A percentile compares a stretch with the other conserved stretches of the same genome.
Evolutionary conservation across 2,113 vertebrate species (phyloP).

Genomic region (Colistium nudipinnis): DNA sequence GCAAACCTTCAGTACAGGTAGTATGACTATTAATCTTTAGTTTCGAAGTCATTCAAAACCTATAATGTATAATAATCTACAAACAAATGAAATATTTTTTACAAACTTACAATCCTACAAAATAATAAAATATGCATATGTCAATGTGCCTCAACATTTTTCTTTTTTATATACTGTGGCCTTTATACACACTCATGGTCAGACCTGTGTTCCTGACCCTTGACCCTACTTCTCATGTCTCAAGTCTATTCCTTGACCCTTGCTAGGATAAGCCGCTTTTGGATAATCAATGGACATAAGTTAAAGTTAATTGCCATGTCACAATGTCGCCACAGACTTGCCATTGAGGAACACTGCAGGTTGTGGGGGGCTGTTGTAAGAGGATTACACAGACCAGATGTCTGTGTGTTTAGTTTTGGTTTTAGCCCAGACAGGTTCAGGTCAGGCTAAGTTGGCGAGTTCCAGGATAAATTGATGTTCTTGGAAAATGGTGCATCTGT

Average conservation of each 20-base stretch:
- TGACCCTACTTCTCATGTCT: slow-evolving; percentile 35
- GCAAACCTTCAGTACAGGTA: neutral
- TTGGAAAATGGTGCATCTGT: slow-evolving; percentile 19
- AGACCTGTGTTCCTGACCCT: slow-evolving; percentile 2
- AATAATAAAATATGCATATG: neutral
- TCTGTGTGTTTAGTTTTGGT: slow-evolving; percentile 70
- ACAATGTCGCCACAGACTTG: slow-evolving; percentile 71
- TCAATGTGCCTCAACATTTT: too few species aligned
- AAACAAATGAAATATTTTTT: too few species aligned
- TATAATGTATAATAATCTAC: neutral
- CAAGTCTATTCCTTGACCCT: slow-evolving; percentile 65
- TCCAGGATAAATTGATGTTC: slow-evolving; percentile 26
- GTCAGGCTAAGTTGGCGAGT: slow-evolving; percentile 17
- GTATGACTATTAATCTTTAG: neutral
- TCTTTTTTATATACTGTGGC: too few species aligned
- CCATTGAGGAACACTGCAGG: slow-evolving; percentile 39
- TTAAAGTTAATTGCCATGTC: slow-evolving; percentile 78
- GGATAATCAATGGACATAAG: slow-evolving; percentile 73
- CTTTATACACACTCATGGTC: slow-evolving; percentile 4
- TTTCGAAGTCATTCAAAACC: too few species aligned
- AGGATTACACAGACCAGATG: slow-evolving; percentile 76
- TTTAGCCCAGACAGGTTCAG: slow-evolving; percentile 55
- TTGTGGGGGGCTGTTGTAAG: slow-evolving; percentile 59
- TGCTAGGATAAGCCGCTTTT: slow-evolving; percentile 72
- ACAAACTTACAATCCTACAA: neutral